These are phyloP conservation scores for Oncopodura yosiiana DNA, from an alignment of 1,140 invertebrate species.

Conservation along the genomic window DNA sequence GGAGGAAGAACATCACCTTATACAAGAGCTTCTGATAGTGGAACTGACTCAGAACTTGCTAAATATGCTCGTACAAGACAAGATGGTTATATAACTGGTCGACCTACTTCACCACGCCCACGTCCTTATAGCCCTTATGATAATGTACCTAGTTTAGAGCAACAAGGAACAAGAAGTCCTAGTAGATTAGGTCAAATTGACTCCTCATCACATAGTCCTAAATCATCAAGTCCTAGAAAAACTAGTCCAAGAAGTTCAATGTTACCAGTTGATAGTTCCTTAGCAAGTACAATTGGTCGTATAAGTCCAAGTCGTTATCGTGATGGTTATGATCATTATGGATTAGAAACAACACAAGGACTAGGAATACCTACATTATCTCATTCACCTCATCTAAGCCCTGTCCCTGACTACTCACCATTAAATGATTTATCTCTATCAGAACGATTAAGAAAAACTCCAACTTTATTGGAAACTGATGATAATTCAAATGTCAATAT, in stretches of 20 bases:
- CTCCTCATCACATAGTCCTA: neutral
- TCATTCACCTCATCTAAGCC: constrained; percentile 22
- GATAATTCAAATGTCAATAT: constrained; percentile 23
- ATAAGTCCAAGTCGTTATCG: constrained; percentile 17
- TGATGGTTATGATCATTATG: constrained; percentile 2
- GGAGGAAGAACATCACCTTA: too few relatives aligned
- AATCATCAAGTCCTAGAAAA: neutral
- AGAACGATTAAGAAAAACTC: constrained; percentile 1
- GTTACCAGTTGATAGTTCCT: constrained; percentile 7
- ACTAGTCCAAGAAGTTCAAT: constrained; percentile 16
- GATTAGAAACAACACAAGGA: neutral
- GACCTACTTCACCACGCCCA: constrained; percentile 13
- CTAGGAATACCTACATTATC: constrained; percentile 14
- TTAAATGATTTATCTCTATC: constrained; percentile 30
- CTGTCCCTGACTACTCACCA: constrained; percentile 23
- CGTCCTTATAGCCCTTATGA: constrained; percentile 10
- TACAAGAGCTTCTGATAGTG: too few relatives aligned
- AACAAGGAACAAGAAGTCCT: constrained; percentile 6
- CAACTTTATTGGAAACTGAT: constrained; percentile 1
- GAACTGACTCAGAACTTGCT: constrained; percentile 42
- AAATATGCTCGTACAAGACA: constrained; percentile 48
- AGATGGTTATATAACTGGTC: constrained; percentile 48
- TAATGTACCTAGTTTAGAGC: neutral
- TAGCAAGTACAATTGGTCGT: constrained; percentile 1
- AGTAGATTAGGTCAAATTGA: constrained; percentile 7